Evolutionary conservation across 2,888 invertebrate genomes (phyloP), one percentile per base, ranked within the genome.

Genomic region (Lepas anatifera): DNA sequence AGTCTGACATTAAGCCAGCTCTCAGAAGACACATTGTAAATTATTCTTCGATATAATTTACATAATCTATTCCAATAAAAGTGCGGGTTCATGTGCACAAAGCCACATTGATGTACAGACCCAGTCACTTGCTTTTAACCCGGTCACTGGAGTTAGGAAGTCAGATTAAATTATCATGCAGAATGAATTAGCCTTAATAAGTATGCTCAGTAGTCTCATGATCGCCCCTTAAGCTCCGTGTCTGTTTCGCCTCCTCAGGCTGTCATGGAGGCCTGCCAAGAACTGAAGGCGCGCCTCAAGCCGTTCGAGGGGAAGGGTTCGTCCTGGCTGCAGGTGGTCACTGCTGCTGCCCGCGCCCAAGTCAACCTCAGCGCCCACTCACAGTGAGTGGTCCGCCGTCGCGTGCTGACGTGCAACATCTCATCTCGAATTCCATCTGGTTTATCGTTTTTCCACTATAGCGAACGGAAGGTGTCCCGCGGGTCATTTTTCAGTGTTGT

Each of bases 261-360:
- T 68, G 78, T 78, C 1, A 67, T 77, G n/a, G 74, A 76, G 52
- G 79, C 79, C 35, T 81, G 81, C 73, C 73, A 78, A 68, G 73
- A 72, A 25, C 73, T 81, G 29, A 75, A 75, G 39, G 74, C 75
- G 1, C 74, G 79, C 67, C 77, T 81, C 76, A 77, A 76, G 2
- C 79, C 80, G n/a, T 75, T 79, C 32, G 76, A 76, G 70, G 75
- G 77, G 8, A 76, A 76, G 70, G 75, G 35, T 78, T 75, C 74
- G 35, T 8, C 58, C 32, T 58, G 58, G 58, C 2, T 35, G 16
- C 16, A 35, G 35, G 58, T 58, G 35, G 58, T 58, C 32, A 22
- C 18, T 11, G 32, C 16, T 22, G 58, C 58, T 7, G 22, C 32
- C 35, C 10, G 35, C 22, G 58, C 58, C 18, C 18, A 32, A 7